Conservation (phyloP, 2,888 invertebrate genomes). For the Seira musarum region DNA sequence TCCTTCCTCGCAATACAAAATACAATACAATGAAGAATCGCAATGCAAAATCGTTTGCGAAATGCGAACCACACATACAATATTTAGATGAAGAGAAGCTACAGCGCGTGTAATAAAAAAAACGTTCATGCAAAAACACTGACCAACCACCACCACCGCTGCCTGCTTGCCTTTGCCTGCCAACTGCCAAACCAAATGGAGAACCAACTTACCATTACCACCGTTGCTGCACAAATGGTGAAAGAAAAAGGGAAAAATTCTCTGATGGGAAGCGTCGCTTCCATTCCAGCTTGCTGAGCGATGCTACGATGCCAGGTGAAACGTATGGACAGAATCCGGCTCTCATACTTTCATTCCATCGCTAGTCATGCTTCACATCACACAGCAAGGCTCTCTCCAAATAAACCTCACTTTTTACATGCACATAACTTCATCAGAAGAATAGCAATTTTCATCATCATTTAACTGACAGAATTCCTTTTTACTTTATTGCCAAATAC, state of each 20-base stretch:
- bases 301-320: constrained; percentile 21
- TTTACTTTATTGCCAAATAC: not conserved
- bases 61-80: too few species aligned
- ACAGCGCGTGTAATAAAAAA: not conserved
- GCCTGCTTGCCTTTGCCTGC: too few species aligned
- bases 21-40: too few species aligned
- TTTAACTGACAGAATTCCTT: constrained; percentile 9
- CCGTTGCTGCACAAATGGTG: not conserved
- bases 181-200: too few species aligned
- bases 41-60: too few species aligned
- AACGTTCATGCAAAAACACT: constrained; percentile 4
- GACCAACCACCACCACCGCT: not conserved
- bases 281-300: not conserved
- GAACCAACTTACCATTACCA: too few species aligned
- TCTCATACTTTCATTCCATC: constrained; percentile 28
- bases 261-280: constrained; percentile 4
- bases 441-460: not conserved
- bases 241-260: not conserved
- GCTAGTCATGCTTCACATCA: constrained; percentile 29
- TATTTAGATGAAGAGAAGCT: not conserved
- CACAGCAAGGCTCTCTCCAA: not conserved
- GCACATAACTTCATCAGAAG: not conserved
- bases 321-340: constrained; percentile 40
- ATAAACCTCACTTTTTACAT: not conserved
- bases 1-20: too few species aligned